These are phyloP conservation scores for Platysternon megacephalum DNA, from an alignment of 2,113 vertebrate species.

Conservation along the genomic window DNA sequence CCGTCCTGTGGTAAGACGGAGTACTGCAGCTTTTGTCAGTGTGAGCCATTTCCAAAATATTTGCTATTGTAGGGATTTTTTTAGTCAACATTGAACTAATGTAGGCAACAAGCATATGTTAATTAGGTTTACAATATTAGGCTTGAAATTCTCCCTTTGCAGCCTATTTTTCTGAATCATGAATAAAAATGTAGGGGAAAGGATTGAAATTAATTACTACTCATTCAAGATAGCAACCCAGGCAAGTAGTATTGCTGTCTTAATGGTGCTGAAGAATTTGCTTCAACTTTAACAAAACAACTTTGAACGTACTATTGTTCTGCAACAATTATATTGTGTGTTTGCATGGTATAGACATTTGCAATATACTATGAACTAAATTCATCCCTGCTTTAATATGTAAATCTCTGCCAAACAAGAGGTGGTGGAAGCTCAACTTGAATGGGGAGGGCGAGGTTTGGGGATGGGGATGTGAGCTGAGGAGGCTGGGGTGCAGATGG, in stretches of 20 bases:
- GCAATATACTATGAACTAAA: neutral
- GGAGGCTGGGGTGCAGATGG: neutral
- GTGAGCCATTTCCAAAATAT: too few relatives aligned
- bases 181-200: neutral
- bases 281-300: conserved; percentile 11
- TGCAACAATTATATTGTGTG: neutral
- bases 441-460: neutral
- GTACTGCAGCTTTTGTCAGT: neutral
- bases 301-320: neutral
- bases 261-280: conserved; percentile 36
- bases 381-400: neutral
- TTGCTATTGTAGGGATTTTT: rapidly evolving
- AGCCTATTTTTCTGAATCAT: neutral
- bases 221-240: neutral
- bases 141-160: neutral
- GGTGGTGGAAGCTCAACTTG: neutral
- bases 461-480: neutral
- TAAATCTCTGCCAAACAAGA: neutral
- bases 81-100: rapidly evolving
- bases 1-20: conserved; percentile 56
- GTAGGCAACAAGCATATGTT: neutral
- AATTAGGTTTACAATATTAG: neutral
- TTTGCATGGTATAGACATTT: neutral
- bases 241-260: neutral
- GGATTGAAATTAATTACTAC: neutral